phyloP scores from a whole-genome alignment of 2,113 vertebrate genomes.

The Amazona guildingii region DNA sequence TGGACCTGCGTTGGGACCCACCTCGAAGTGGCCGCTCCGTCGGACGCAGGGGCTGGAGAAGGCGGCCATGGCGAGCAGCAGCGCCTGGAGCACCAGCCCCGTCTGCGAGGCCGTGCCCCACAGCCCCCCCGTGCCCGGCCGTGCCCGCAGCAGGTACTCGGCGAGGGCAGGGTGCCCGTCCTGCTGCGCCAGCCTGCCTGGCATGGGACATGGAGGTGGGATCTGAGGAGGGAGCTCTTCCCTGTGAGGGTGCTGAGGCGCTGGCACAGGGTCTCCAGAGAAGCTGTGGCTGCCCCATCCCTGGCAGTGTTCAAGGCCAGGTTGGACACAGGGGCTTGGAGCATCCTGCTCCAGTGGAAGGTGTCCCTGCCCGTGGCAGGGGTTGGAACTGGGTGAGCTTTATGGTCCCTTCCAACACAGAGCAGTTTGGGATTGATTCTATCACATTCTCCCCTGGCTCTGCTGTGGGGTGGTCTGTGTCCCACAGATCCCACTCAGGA shows the following conservation, averaged over 20 bases:
- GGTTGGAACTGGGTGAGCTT: too few species aligned
- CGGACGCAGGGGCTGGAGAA: conserved; percentile 85
- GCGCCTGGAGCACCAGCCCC: conserved; percentile 75
- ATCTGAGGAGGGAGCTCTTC: neutral
- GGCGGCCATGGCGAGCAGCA: conserved; percentile 78
- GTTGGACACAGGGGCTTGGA: too few species aligned
- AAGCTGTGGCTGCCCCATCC: neutral
- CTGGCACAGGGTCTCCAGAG: neutral
- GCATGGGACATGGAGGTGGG: neutral
- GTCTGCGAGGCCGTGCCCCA: conserved; percentile 75
- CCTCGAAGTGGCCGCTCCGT: conserved; percentile 87
- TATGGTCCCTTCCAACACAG: neutral
- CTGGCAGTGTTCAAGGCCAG: neutral
- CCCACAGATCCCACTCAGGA: neutral
- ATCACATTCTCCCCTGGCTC: neutral
- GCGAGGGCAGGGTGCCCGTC: conserved; percentile 59
- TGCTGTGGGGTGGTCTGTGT: neutral
- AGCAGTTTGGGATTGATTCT: neutral
- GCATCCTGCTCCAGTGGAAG: too few species aligned
- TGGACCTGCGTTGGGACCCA: neutral
- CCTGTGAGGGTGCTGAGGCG: neutral
- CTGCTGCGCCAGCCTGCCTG: conserved; percentile 63
- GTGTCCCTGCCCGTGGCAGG: too few species aligned
- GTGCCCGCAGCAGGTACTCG: conserved; percentile 81
- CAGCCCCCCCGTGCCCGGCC: conserved; percentile 81